Evolutionary conservation across 1,140 invertebrate genomes (phyloP), one percentile per base, ranked within the genome.

Genomic region (Drosophila suzukii): DNA sequence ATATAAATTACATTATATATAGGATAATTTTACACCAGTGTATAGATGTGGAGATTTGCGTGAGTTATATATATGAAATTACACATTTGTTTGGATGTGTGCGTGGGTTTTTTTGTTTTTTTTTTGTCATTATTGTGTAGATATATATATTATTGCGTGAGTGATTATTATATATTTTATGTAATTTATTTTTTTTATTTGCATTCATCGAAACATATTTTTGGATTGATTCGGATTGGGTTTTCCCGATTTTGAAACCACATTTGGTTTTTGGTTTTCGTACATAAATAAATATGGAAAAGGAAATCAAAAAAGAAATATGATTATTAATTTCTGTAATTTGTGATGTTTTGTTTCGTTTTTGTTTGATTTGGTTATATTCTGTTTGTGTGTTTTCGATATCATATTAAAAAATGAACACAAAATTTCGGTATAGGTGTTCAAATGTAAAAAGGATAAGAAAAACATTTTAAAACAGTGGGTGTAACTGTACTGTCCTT

Each of bases 241-340:
- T 83, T 85, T 86, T 73, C 71, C 85, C 81, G 79, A 77, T 85
- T 91, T 90, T 89, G 68, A 81, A 80, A 91, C 91, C 91, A 91
- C 90, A 91, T 92, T 84, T 89, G 83, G 83, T 88, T 85, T 88
- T 91, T 88, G 85, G 82, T 91, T 85, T 91, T 90, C 88, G 85
- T 91, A 90, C 77, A 89, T 75, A 90, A 92, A 92, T 91, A 91
- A 92, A 81, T 91, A 91, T 91, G 91, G 90, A 92, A 92, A 91
- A 92, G 84, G 90, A 90, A 92, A 91, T 91, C 74, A 91, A 91
- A 85, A 91, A 91, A 91, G 75, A 91, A 75, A 91, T 91, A 91
- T 91, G 85, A 91, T 92, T 91, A 92, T 91, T 91, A 90, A 89
- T 85, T 88, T 91, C 68, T 90, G 77, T 75, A 89, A 81, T 85